Base-by-base conservation (phyloP, 2,888 invertebrate species). In the Brachyptera risi region DNA sequence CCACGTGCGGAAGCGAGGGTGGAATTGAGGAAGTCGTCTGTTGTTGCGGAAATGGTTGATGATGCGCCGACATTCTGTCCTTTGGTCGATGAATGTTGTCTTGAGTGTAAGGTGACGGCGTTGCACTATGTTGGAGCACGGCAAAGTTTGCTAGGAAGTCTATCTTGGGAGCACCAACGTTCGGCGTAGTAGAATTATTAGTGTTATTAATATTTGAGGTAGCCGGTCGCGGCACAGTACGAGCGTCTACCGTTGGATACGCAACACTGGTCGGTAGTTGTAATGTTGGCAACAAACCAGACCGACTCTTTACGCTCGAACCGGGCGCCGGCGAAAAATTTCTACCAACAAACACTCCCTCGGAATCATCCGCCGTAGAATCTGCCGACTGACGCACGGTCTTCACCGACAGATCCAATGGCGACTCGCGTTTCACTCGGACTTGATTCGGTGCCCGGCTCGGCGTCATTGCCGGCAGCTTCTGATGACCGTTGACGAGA, bases 371-470 rank as follows among this genome's bases (percentile, higher is more conserved):
- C 13, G 89, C 87, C 0, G 93, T 92, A 0, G 92, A 92, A 75
- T 93, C 92, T 0, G 93, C 92, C 2, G 91, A 87, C 56, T 92
- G 92, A 72, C 91, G 86, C 0, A 93, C 87, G 1, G 92, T 93
- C 74, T 93, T 92, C 49, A 93, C 90, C 0, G 93, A 93, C 58
- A 94, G 79, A 76, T 94, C 94, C 63, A 94, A 76, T 0, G 92
- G 93, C 9, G 90, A 91, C 73, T 88, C 88, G 37, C 86, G 80
- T 71, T 86, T 87, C 35, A 73, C 73, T 62, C 74, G 35, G 15
- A 58, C n/a, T 19, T 37, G 13, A 11, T 58, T 31, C 31, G 63
- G 27, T 9, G 51, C 40, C 17, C 61, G 42, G 24, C 58, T 50
- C 13, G 56, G 54, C 19, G 64, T 44, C 4, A 60, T 56, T 5